These are phyloP conservation scores for Bacillus rossius DNA, from an alignment of 1,140 invertebrate genomes.

Conservation along the genomic window DNA sequence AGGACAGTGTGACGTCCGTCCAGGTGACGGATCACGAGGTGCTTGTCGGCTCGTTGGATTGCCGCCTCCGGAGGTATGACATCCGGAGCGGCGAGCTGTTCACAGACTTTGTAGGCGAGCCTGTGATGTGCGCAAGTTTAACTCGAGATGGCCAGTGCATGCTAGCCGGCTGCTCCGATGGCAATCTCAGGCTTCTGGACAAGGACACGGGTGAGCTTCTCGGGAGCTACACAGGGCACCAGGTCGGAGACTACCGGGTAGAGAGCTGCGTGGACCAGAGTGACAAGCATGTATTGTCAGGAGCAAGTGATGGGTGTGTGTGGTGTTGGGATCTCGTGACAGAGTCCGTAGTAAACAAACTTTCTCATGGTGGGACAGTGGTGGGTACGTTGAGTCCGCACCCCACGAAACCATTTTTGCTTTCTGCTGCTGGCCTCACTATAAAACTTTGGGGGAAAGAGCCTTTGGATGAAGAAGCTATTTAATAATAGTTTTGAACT, in stretches of 20 bases:
- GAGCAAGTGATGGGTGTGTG: slow-evolving; percentile 78
- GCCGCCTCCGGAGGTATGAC: slow-evolving; percentile 83
- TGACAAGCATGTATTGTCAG: slow-evolving; percentile 81
- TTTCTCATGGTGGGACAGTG: slow-evolving; percentile 43
- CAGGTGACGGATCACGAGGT: slow-evolving; percentile 87
- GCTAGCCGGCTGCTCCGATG: slow-evolving; percentile 76
- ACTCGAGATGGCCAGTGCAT: slow-evolving; percentile 85
- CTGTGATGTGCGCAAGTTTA: slow-evolving; percentile 67
- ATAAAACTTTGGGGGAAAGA: slow-evolving; percentile 55
- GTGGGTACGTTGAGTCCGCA: slow-evolving; percentile 66
- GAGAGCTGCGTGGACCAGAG: slow-evolving; percentile 78
- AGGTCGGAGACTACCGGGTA: slow-evolving; percentile 70
- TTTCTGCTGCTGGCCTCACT: slow-evolving; percentile 58
- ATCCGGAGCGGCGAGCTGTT: slow-evolving; percentile 76
- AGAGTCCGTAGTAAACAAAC: slow-evolving; percentile 51
- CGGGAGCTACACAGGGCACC: slow-evolving; percentile 73
- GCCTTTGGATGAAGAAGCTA: no score
- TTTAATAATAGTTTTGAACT: no score
- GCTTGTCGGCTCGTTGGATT: slow-evolving; percentile 85
- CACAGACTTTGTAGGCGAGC: slow-evolving; percentile 79
- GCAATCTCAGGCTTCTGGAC: slow-evolving; percentile 78
- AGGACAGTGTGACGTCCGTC: slow-evolving; percentile 86
- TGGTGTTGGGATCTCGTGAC: slow-evolving; percentile 86
- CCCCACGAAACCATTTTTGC: slow-evolving; percentile 58
- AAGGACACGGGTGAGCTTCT: slow-evolving; percentile 81